Evolutionary conservation across 2,888 invertebrate genomes (phyloP), one percentile per base, ranked within the genome.

Genomic region (Harpagoxenus sublaevis): DNA sequence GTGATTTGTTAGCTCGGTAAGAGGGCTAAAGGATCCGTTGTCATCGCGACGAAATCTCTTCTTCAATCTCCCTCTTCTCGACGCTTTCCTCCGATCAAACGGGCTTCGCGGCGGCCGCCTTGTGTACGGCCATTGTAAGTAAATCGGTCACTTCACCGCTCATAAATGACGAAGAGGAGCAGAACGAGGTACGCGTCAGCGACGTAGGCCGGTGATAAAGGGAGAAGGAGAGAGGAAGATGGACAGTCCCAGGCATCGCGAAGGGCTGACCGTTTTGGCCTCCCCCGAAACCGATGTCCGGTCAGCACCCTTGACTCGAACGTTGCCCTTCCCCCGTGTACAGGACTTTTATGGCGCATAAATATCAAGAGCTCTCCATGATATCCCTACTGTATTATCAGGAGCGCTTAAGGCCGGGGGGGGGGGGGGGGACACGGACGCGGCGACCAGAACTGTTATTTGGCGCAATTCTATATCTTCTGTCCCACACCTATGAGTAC

Each of bases 311-410:
- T 94, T 94, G 94, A 92, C 94, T 93, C 92, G 89, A 88, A 77
- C 92, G 84, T 91, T 92, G 92, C 92, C 91, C 93, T 91, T 86
- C 35, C 90, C 90, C 91, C 88, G 90, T 90, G 91, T 90, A 92
- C 92, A 91, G 89, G 93, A 94, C 94, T 94, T 95, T 95, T 94
- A 95, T 94, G 92, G 94, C 93, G 93, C 94, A 95, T 95, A 95
- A 95, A 95, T 94, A 94, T 95, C 94, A 92, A 93, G 94, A 94
- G 93, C 93, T 93, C 93, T 92, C 92, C 92, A 90, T 92, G 94
- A 94, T 94, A 94, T 92, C 92, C 92, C 92, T 92, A 92, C 92
- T 93, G 93, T 93, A 95, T 95, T 94, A 94, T 94, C 94, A 92
- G 93, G 71, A 92, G 93, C 93, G 92, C 90, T 93, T 88, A 91